Evolutionary conservation across 1,140 invertebrate genomes (phyloP).

Genomic region (Drosophila nikananu): DNA sequence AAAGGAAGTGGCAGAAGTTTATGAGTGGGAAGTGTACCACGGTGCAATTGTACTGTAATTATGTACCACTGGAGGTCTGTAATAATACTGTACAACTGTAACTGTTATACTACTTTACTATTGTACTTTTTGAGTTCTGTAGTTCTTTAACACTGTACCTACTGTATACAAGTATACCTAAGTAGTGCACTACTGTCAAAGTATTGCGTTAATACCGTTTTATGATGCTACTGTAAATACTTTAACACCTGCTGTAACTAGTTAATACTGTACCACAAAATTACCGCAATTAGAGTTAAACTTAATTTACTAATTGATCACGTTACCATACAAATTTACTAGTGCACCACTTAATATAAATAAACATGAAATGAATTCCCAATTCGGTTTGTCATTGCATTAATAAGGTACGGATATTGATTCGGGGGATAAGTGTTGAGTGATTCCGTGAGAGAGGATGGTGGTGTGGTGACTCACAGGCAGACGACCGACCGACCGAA

Average conservation of each 20-base stretch:
- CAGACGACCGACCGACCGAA: conserved; percentile 4
- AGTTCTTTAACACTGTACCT: too few species aligned
- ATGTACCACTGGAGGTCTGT: neutral
- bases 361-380: neutral
- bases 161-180: too few species aligned
- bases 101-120: neutral
- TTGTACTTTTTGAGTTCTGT: neutral
- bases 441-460: conserved; percentile 1
- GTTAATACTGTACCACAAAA: neutral
- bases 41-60: neutral
- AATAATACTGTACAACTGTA: neutral
- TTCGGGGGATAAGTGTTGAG: conserved; percentile 19
- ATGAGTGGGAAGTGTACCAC: neutral
- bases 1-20: conserved; percentile 8
- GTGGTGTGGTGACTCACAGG: conserved; percentile 11
- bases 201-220: neutral
- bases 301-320: neutral
- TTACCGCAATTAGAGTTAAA: neutral
- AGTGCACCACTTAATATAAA: neutral
- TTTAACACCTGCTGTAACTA: neutral
- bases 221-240: neutral
- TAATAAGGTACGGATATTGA: conserved; percentile 13
- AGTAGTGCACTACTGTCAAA: neutral
- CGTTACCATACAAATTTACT: neutral
- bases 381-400: conserved; percentile 20